phyloP scores from a whole-genome alignment of 2,113 vertebrate species.

The Ascaphus truei region DNA sequence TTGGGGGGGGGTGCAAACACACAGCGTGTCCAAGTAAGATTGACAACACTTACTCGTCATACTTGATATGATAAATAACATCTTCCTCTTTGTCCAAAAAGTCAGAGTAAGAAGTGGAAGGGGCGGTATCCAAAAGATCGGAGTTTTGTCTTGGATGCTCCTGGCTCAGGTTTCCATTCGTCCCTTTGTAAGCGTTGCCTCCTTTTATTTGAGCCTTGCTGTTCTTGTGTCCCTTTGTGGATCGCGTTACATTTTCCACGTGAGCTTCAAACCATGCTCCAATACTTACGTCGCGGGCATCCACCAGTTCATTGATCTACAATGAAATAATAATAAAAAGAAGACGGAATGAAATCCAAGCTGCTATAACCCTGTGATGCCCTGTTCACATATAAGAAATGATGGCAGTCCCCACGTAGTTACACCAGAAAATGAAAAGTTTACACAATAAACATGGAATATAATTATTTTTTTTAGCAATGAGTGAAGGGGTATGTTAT shows the following conservation, averaged over 20 bases:
- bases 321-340: conserved; percentile 43
- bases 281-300: conserved; percentile 89
- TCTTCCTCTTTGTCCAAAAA: conserved; percentile 73
- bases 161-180: conserved; percentile 80
- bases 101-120: conserved; percentile 88
- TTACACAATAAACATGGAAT: no score
- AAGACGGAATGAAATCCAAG: no score
- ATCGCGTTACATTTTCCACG: conserved; percentile 81
- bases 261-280: conserved; percentile 97
- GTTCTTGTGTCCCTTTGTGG: conserved; percentile 78
- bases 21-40: conserved; percentile 46
- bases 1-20: no score
- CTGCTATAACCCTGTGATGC: no score
- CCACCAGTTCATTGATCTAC: conserved; percentile 96
- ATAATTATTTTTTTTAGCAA: no score
- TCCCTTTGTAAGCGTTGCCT: conserved; percentile 82
- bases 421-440: no score
- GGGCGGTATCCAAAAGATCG: conserved; percentile 75
- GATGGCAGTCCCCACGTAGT: no score
- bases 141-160: conserved; percentile 77
- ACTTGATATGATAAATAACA: conserved; percentile 93
- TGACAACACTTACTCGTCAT: conserved; percentile 93
- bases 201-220: conserved; percentile 76
- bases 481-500: no score
- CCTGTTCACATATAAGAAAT: neutral